These are phyloP conservation scores for Acridotheres tristis DNA, from an alignment of 2,797 vertebrate genomes.

Conservation along the genomic window DNA sequence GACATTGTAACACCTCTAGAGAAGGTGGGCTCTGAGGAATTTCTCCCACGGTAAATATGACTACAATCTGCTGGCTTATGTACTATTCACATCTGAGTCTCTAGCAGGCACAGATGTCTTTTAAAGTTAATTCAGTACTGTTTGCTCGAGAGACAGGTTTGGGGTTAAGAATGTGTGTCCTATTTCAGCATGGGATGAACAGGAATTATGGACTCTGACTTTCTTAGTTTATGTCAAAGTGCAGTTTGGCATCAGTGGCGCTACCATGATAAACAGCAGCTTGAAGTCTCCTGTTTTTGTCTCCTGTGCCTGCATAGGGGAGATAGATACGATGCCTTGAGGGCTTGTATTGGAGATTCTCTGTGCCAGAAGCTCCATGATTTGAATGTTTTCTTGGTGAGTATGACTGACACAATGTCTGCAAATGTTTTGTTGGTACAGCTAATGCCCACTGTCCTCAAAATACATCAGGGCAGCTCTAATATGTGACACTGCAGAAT, in stretches of 20 bases:
- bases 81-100: background rate
- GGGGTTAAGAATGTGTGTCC: background rate
- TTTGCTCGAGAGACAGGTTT: background rate
- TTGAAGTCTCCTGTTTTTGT: background rate
- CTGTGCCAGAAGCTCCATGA: constrained; percentile 89
- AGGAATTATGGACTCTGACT: background rate
- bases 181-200: background rate
- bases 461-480: background rate
- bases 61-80: background rate
- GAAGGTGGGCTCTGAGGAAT: constrained; percentile 84
- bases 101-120: background rate
- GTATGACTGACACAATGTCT: constrained; percentile 4
- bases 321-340: constrained; percentile 92
- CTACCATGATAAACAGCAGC: background rate
- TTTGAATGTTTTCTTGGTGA: constrained; percentile 93
- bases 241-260: background rate
- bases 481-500: background rate
- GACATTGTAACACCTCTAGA: constrained; percentile 87
- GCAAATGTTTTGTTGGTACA: background rate
- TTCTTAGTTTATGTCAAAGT: background rate
- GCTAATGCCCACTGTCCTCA: background rate
- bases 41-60: constrained; percentile 83
- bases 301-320: constrained; percentile 73
- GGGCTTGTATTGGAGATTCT: constrained; percentile 90
- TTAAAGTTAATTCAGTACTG: background rate